phyloP scores from a whole-genome alignment of 2,797 vertebrate species.

The Streptopelia turtur region DNA sequence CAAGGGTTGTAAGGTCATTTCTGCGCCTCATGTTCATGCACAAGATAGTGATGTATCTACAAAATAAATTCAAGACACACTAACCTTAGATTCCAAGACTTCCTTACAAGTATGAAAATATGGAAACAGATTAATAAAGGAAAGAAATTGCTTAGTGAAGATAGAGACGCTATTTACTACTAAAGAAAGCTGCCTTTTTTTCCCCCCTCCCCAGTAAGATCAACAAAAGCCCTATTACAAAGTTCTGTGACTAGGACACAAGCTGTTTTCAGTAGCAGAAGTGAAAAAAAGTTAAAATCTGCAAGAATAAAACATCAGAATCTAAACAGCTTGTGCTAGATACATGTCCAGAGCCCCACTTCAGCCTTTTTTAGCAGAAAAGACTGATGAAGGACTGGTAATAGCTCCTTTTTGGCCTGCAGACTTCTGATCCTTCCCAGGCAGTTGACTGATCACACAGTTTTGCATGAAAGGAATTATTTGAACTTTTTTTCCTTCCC shows the following conservation, averaged over 20 bases:
- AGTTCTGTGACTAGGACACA: not conserved
- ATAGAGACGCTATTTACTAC: not conserved
- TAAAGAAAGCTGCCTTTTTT: not conserved
- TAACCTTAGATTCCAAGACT: not conserved
- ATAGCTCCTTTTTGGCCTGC: not conserved
- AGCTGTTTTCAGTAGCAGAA: not conserved
- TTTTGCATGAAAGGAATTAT: not conserved
- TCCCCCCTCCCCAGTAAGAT: not conserved
- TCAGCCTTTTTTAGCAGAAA: not conserved
- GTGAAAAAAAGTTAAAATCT: not conserved
- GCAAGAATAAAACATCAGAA: not conserved
- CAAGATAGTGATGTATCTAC: slow-evolving; percentile 1
- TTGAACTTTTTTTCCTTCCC: not conserved
- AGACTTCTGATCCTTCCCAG: not conserved
- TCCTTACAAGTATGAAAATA: not conserved
- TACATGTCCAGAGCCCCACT: not conserved
- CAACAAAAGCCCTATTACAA: not conserved
- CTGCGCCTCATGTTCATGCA: not conserved
- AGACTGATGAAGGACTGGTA: not conserved
- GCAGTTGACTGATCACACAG: not conserved
- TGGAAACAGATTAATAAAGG: not conserved
- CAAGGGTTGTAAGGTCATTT: no score
- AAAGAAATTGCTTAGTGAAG: not conserved
- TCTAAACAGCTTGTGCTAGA: not conserved
- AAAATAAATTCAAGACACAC: slow-evolving; percentile 31